Evolutionary conservation across 2,797 vertebrate species (phyloP).

Genomic region (Darevskia nairensis): DNA sequence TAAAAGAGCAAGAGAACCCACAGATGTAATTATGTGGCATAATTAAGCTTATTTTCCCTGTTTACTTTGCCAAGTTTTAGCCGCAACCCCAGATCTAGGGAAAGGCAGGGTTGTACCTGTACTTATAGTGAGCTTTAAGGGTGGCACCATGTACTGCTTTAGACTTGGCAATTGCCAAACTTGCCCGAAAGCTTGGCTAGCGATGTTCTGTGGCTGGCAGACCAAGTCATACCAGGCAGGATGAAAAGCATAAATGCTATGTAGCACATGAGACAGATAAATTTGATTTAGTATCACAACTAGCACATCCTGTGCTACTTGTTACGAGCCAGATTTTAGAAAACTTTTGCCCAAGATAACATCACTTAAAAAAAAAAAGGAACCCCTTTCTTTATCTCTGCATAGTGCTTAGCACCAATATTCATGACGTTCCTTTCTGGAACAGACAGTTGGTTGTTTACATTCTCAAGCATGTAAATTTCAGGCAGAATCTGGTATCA

Average conservation of each 20-base stretch:
- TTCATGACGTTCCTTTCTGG: too few species aligned
- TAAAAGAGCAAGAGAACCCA: too few species aligned
- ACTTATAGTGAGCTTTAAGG: background rate
- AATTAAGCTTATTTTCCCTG: too few species aligned
- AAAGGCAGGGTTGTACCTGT: background rate
- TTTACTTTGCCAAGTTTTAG: background rate
- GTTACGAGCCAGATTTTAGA: background rate
- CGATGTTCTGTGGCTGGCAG: background rate
- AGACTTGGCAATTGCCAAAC: background rate
- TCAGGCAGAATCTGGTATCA: too few species aligned
- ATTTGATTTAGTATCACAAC: background rate
- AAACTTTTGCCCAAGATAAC: too few species aligned
- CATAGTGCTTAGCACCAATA: too few species aligned
- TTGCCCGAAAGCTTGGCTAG: background rate
- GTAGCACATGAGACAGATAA: too few species aligned
- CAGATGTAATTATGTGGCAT: too few species aligned
- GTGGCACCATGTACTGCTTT: background rate
- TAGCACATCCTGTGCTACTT: background rate
- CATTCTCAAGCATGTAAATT: too few species aligned
- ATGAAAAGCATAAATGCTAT: background rate
- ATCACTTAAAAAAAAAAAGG: too few species aligned
- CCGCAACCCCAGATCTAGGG: background rate
- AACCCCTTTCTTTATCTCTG: too few species aligned
- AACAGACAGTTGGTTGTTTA: too few species aligned
- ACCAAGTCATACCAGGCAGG: background rate